phyloP scores from a whole-genome alignment of 2,888 invertebrate species.

The Margaritifera margaritifera region DNA sequence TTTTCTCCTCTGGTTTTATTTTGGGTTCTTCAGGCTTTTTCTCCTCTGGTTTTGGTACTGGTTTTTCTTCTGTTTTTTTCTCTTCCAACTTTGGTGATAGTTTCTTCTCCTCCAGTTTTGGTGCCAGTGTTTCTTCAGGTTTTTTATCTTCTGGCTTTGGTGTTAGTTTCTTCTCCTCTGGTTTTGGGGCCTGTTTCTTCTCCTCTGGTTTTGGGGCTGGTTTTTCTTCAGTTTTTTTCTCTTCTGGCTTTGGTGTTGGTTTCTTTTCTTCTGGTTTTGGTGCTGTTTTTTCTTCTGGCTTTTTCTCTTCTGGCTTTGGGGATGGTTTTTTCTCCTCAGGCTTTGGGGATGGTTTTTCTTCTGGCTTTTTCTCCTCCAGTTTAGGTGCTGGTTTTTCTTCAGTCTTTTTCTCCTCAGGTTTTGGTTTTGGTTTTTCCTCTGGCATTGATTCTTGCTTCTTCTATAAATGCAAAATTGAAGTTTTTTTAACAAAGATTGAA shows the following conservation, averaged over 20 bases:
- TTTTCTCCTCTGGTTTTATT: conserved; percentile 15
- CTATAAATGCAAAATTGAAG: too few relatives aligned
- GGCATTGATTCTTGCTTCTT: too few relatives aligned
- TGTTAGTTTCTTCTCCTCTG: conserved; percentile 6
- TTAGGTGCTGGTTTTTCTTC: conserved; percentile 5
- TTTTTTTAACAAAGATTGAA: too few relatives aligned
- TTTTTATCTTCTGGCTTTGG: conserved; percentile 14
- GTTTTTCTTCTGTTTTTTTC: conserved; percentile 28
- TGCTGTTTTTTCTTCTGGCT: conserved; percentile 23
- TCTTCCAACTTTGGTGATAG: conserved; percentile 10
- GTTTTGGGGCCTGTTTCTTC: conserved; percentile 2
- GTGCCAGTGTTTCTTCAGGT: conserved; percentile 9
- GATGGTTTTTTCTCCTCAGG: conserved; percentile 72
- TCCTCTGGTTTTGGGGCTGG: conserved; percentile 4
- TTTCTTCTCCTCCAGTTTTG: conserved; percentile 22
- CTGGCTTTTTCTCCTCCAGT: conserved; percentile 6
- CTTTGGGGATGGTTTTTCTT: conserved; percentile 26
- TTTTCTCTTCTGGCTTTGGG: conserved; percentile 74
- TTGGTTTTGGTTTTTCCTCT: too few relatives aligned
- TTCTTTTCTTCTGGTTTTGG: conserved; percentile 24
- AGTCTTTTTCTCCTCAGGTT: background rate
- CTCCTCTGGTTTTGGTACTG: conserved; percentile 18
- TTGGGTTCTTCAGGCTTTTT: conserved; percentile 25
- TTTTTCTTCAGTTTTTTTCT: conserved; percentile 11
- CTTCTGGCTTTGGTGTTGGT: conserved; percentile 13